These are phyloP conservation scores for Chrysemys picta DNA, from an alignment of 2,113 vertebrate species.

Conservation along the genomic window DNA sequence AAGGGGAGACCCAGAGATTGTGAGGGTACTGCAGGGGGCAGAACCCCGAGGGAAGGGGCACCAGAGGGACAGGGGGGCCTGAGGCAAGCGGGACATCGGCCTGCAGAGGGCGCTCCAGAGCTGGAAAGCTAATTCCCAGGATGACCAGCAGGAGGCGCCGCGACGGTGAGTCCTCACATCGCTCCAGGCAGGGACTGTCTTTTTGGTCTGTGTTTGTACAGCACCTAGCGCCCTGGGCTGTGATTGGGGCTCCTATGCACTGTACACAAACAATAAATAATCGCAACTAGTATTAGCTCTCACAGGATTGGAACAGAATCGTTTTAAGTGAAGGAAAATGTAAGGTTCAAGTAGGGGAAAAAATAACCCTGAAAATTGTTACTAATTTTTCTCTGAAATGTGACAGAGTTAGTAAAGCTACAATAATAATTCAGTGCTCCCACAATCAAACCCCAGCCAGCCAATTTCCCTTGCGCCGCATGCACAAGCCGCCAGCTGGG, in stretches of 20 bases:
- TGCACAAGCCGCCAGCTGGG: conserved; percentile 22
- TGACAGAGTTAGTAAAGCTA: neutral
- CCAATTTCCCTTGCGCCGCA: neutral
- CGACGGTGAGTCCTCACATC: no score
- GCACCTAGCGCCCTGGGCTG: neutral
- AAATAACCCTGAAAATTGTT: neutral
- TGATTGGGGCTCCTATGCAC: neutral
- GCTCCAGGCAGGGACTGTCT: neutral
- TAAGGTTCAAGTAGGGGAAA: neutral
- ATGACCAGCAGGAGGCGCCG: no score
- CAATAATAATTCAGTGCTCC: neutral
- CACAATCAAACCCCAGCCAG: neutral
- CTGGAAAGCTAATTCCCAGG: no score
- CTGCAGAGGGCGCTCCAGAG: no score
- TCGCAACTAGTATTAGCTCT: neutral
- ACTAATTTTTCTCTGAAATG: neutral
- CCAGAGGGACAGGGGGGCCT: no score
- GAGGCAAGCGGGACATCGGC: no score
- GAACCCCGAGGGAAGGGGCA: no score
- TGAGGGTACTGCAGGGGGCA: no score
- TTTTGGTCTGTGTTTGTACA: neutral
- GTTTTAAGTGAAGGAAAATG: neutral
- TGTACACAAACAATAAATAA: neutral
- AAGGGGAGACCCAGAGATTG: no score
- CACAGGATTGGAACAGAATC: neutral